phyloP scores from a whole-genome alignment of 2,888 invertebrate genomes.

The Ramazzottius varieornatus region DNA sequence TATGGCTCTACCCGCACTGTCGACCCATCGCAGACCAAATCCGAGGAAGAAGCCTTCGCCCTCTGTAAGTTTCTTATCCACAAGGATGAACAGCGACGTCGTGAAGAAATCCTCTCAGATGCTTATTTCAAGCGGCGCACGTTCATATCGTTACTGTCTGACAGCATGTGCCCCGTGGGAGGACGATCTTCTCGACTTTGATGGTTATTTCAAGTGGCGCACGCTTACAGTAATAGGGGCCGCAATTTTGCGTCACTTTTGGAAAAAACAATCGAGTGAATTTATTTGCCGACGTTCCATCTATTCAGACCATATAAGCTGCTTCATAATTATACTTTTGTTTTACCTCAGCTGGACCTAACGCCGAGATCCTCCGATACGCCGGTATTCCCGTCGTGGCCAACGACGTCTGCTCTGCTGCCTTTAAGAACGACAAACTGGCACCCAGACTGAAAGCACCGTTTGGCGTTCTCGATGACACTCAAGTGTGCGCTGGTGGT shows the following conservation, averaged over 20 bases:
- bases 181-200: no score
- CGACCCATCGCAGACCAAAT: background rate
- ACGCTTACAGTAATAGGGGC: no score
- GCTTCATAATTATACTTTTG: no score
- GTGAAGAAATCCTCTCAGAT: no score
- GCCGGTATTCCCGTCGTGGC: slow-evolving; percentile 2
- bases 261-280: no score
- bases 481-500: background rate
- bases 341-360: slow-evolving; percentile 3
- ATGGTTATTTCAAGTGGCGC: no score
- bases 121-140: no score
- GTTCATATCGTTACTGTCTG: background rate
- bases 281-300: no score
- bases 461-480: background rate
- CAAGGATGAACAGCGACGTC: no score
- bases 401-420: background rate
- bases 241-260: no score
- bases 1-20: background rate
- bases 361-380: background rate
- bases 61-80: background rate
- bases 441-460: background rate
- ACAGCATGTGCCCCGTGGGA: background rate
- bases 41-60: background rate
- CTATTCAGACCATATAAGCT: no score
- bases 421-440: background rate